Percentiles rank a stretch among this genome's conserved stretches.
Conservation (phyloP, 2,113 vertebrate genomes). For the Rattus rattus region DNA sequence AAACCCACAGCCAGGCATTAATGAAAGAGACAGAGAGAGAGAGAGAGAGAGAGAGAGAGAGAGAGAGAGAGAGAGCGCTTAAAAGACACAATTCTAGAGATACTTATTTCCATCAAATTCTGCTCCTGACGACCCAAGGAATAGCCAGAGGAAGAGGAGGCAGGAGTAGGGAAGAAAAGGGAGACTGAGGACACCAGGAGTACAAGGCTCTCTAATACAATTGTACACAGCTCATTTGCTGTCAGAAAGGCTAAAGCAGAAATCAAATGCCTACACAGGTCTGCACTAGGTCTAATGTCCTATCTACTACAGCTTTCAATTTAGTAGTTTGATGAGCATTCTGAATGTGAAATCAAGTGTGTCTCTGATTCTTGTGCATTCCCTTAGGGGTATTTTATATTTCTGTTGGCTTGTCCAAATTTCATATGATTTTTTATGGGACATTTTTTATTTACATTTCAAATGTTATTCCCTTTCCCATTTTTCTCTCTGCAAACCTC, state of each 20-base stretch:
- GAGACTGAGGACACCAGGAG: not conserved
- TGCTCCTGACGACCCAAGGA: too few relatives aligned
- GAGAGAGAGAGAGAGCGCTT: too few relatives aligned
- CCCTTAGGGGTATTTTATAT: not conserved
- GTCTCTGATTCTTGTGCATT: not conserved
- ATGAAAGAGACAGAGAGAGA: not conserved
- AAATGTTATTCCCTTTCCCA: too few relatives aligned
- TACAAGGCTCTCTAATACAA: not conserved
- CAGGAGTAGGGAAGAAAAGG: not conserved
- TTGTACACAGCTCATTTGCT: too few relatives aligned
- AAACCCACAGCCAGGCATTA: not conserved
- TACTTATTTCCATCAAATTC: not conserved
- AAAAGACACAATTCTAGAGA: too few relatives aligned
- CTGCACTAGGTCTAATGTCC: not conserved
- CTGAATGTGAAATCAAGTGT: not conserved
- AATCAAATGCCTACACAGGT: rapidly evolving
- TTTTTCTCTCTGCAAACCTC: too few relatives aligned
- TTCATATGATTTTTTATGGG: not conserved
- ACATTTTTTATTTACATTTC: too few relatives aligned
- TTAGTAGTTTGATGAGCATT: not conserved
- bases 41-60: not conserved
- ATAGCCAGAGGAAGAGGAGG: not conserved
- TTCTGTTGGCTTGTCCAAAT: not conserved
- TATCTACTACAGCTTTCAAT: not conserved
- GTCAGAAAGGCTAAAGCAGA: too few relatives aligned